Percentiles rank a stretch among this genome's conserved stretches.
These are phyloP conservation scores for Podarcis siculus DNA, from an alignment of 2,797 vertebrate genomes.

Conservation along the genomic window DNA sequence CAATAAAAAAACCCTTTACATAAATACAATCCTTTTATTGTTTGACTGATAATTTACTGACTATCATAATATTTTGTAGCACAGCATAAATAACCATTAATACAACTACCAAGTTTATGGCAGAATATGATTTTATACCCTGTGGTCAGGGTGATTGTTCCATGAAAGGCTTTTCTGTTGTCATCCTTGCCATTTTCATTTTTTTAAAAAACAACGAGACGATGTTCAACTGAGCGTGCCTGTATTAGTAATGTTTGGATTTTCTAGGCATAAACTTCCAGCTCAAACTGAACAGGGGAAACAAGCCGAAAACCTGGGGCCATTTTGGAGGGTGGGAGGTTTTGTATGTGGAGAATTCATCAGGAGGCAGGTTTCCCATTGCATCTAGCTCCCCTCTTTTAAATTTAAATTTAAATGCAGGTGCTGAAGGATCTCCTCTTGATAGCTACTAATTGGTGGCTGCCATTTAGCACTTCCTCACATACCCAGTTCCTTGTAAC, in stretches of 20 bases:
- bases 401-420: background rate
- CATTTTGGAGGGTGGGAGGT: background rate
- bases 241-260: background rate
- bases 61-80: background rate
- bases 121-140: background rate
- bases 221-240: background rate
- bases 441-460: too few species aligned
- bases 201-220: background rate
- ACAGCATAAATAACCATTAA: constrained; percentile 11
- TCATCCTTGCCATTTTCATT: background rate
- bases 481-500: too few species aligned
- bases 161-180: background rate
- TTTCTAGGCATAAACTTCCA: too few species aligned
- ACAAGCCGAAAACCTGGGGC: background rate
- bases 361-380: background rate
- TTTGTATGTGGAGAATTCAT: background rate
- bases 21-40: background rate
- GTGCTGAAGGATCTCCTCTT: too few species aligned
- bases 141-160: background rate
- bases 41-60: background rate
- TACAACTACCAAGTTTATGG: background rate
- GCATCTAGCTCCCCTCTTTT: background rate
- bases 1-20: background rate
- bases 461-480: too few species aligned
- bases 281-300: background rate